These are phyloP conservation scores for Monochamus alternatus DNA, from an alignment of 2,888 invertebrate species.

Conservation along the genomic window DNA sequence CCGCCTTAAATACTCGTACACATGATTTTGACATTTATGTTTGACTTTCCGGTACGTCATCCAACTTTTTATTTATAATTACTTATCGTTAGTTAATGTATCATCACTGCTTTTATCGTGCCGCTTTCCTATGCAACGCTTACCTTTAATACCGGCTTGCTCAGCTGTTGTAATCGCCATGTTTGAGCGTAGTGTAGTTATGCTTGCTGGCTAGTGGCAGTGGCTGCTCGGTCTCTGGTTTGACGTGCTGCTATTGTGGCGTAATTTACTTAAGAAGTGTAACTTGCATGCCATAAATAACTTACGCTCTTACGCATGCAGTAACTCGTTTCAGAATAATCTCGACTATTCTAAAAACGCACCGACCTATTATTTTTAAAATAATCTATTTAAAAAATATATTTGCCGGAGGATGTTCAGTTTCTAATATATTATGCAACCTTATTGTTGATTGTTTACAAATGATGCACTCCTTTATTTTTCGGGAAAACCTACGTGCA, in stretches of 20 bases:
- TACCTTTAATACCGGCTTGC: constrained; percentile 47
- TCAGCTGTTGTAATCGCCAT: constrained; percentile 62
- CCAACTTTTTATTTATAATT: constrained; percentile 33
- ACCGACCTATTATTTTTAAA: not conserved
- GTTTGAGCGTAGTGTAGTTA: constrained; percentile 46
- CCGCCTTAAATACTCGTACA: constrained; percentile 61
- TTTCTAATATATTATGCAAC: constrained; percentile 7
- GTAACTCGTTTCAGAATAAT: not conserved
- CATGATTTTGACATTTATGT: constrained; percentile 68
- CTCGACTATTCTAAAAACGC: not conserved
- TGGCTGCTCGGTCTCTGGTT: constrained; percentile 1
- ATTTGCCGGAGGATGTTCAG: not conserved
- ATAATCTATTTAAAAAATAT: too few relatives aligned
- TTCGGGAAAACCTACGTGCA: not conserved
- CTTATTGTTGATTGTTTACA: constrained; percentile 1
- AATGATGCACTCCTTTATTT: not conserved
- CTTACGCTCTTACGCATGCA: not conserved
- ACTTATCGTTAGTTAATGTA: not conserved
- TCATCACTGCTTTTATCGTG: constrained; percentile 3
- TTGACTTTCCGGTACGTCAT: constrained; percentile 52
- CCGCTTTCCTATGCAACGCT: constrained; percentile 4
- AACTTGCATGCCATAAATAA: constrained; percentile 18
- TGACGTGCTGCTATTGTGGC: constrained; percentile 19
- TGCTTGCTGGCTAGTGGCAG: constrained; percentile 16
- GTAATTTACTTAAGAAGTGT: constrained; percentile 28